These are phyloP conservation scores for Phycodurus eques DNA, from an alignment of 2,113 vertebrate species.

Conservation along the genomic window DNA sequence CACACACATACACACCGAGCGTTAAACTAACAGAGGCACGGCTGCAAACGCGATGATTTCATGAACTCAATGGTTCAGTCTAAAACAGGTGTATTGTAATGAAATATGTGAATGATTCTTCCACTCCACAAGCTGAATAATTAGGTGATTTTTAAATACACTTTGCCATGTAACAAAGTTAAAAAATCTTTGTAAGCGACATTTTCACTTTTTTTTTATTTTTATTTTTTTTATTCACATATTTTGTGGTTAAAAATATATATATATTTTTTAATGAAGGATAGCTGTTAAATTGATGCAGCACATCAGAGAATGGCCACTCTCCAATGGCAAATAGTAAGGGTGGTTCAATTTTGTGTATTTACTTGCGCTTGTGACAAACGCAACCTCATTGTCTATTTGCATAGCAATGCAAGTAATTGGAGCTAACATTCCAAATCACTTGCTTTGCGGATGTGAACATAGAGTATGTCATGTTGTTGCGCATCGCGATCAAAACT, in stretches of 20 bases:
- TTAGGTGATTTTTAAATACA: not conserved
- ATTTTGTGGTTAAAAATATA: not conserved
- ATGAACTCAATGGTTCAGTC: not conserved
- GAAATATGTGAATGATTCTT: not conserved
- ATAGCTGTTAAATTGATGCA: too few species aligned
- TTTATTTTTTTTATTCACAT: not conserved
- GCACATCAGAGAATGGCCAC: too few species aligned
- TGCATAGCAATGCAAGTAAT: constrained; percentile 55
- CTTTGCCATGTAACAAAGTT: not conserved
- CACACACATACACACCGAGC: constrained; percentile 78
- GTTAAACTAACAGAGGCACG: constrained; percentile 47
- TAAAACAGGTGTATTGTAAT: not conserved
- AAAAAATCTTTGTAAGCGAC: not conserved
- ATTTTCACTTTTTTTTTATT: not conserved
- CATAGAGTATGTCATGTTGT: constrained; percentile 55
- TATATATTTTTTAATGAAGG: not conserved
- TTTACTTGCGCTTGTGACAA: not conserved
- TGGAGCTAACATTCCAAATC: constrained; percentile 54
- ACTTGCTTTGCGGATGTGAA: constrained; percentile 47
- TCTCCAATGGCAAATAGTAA: too few species aligned
- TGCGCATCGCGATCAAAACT: constrained; percentile 60
- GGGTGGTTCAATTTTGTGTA: too few species aligned
- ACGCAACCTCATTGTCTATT: constrained; percentile 16
- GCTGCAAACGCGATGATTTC: constrained; percentile 50
- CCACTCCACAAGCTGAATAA: not conserved